Percentiles rank a stretch among this genome's conserved stretches.
Evolutionary conservation across 2,113 vertebrate species (phyloP).

Genomic region (Procapra przewalskii): DNA sequence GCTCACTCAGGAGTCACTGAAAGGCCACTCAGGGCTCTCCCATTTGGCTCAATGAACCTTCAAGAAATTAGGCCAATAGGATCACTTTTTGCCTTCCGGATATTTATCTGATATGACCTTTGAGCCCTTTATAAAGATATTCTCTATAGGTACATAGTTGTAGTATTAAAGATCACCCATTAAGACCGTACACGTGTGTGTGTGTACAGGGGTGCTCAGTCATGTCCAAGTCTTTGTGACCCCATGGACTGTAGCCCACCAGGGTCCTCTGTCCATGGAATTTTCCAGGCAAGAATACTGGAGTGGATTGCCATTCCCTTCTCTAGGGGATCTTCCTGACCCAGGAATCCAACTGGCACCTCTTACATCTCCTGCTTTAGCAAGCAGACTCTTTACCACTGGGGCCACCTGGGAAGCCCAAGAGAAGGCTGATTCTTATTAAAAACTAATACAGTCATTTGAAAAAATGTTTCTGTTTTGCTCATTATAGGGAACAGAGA

Average conservation of each 20-base stretch:
- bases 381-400: background rate
- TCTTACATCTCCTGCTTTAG: background rate
- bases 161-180: too few species aligned
- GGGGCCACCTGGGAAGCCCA: background rate
- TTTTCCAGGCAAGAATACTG: background rate
- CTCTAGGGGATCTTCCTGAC: background rate
- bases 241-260: background rate
- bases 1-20: too few species aligned
- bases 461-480: background rate
- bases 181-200: fast-evolving
- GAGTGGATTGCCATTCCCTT: background rate
- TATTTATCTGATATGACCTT: background rate
- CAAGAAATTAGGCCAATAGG: too few species aligned
- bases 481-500: background rate
- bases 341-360: background rate
- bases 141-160: too few species aligned
- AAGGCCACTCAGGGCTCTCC: background rate
- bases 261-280: background rate
- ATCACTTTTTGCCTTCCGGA: background rate
- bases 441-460: background rate
- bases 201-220: background rate
- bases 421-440: background rate
- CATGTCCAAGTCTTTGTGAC: background rate
- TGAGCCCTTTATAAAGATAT: background rate
- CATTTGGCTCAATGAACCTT: background rate